These are phyloP conservation scores for Sicus ferrugineus DNA, from an alignment of 2,888 invertebrate species.

Conservation along the genomic window DNA sequence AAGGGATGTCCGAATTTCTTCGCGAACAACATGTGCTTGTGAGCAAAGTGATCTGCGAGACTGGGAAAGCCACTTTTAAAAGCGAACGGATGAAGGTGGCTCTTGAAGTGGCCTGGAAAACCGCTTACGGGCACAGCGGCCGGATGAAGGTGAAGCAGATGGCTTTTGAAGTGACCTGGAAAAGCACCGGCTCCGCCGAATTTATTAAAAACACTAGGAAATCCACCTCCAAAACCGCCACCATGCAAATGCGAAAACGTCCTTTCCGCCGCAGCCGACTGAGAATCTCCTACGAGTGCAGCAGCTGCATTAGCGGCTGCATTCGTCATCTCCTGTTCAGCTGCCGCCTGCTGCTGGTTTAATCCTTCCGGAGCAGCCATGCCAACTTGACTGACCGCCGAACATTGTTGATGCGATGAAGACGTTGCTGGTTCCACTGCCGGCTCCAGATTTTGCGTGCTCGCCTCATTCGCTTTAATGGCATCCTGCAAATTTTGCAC, in stretches of 20 bases:
- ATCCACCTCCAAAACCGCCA: not conserved
- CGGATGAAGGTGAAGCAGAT: constrained; percentile 33
- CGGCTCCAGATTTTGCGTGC: not conserved
- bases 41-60: not conserved
- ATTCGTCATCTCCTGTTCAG: too few relatives aligned
- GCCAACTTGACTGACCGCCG: not conserved
- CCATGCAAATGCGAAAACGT: not conserved
- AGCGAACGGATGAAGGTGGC: not conserved
- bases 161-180: not conserved
- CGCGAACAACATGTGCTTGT: constrained; percentile 6
- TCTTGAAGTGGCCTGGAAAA: not conserved
- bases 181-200: not conserved
- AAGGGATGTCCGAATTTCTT: constrained; percentile 29
- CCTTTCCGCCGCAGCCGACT: not conserved
- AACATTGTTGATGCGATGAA: not conserved
- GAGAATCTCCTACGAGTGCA: not conserved
- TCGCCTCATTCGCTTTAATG: too few relatives aligned
- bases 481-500: too few relatives aligned
- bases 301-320: not conserved
- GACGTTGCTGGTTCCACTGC: not conserved
- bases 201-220: not conserved
- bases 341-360: not conserved
- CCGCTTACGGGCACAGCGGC: constrained; percentile 18
- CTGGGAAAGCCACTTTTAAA: not conserved
- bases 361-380: not conserved